Evolutionary conservation across 2,113 vertebrate genomes (phyloP), one percentile per base, ranked within the genome.

Genomic region (Dasypus novemcinctus): DNA sequence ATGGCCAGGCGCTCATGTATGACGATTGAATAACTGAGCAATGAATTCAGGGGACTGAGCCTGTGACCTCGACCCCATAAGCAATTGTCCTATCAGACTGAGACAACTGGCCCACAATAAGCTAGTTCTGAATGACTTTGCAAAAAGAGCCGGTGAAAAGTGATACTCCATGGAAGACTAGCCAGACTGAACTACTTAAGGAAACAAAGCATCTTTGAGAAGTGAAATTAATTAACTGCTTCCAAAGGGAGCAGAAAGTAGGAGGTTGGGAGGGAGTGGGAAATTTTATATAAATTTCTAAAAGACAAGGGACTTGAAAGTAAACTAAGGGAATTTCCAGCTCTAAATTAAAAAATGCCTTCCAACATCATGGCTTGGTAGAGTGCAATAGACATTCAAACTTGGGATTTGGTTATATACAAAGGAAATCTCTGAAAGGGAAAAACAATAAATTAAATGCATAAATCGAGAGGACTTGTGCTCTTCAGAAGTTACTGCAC

Each of bases 181-280:
- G 91, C 91, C 95, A 97, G 97, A 94, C 95, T 96, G 95, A 97
- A 96, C 95, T 97, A 94, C 94, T 97, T 93, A 97, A 95, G 97
- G 95, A 97, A 95, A 97, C 94, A 97, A 97, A 96, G 96, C 94
- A 97, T 96, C 96, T 97, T 97, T 96, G 93, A 97, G 95, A 97
- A 97, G 95, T 91, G 93, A 97, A 97, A 97, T 97, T 97, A 96
- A 97, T 97, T 97, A 97, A 97, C 95, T 97, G 59, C 90, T 97
- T 97, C 94, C 96, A 96, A 97, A 96, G 89, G 86, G 91, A 97
- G 59, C 83, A 95, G 90, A 94, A 97, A 96, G 91, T 80, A 91
- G 89, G 89, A 95, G 96, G 79, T 54, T 94, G 81, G 63, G 86
- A 72, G 59, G 52, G 87, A 43, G 64, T 59, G 79, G 83, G 69